Percentiles rank a stretch among this genome's conserved stretches.
phyloP scores from a whole-genome alignment of 2,113 vertebrate species.

The Corynorhinus townsendii region DNA sequence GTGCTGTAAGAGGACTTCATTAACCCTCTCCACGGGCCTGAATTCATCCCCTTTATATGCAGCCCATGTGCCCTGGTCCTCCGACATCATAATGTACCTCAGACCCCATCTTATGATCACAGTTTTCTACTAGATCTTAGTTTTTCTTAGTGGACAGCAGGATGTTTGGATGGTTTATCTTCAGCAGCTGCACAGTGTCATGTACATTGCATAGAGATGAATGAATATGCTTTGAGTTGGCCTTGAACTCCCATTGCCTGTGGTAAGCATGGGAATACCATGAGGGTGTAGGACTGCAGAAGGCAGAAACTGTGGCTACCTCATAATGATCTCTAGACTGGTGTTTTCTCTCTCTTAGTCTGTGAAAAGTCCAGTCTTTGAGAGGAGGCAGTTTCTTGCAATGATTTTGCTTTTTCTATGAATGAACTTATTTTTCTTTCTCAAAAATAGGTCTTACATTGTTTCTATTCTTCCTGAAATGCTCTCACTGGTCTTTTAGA shows the following conservation, averaged over 20 bases:
- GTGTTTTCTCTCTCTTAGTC: not conserved
- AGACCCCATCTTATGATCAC: not conserved
- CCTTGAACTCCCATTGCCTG: not conserved
- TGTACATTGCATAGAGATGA: not conserved
- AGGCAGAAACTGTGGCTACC: not conserved
- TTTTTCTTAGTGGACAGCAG: not conserved
- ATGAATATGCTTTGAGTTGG: not conserved
- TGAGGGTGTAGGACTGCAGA: not conserved
- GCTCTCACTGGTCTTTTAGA: not conserved
- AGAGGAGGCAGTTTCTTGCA: not conserved
- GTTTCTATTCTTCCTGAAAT: not conserved
- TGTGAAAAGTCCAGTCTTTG: not conserved
- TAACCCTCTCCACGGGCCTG: not conserved
- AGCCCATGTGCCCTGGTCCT: not conserved
- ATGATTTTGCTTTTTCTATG: not conserved
- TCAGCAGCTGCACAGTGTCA: not conserved
- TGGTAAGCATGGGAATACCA: not conserved
- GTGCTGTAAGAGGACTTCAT: not conserved
- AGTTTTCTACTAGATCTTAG: not conserved
- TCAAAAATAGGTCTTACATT: not conserved
- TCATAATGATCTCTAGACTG: not conserved
- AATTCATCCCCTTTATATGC: not conserved
- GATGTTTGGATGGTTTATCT: not conserved
- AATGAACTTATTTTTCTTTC: slow-evolving; percentile 3
- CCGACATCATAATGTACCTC: not conserved